Conservation (phyloP, 53 echinoderm and acorn worm genomes). For the Antedon mediterranea region DNA sequence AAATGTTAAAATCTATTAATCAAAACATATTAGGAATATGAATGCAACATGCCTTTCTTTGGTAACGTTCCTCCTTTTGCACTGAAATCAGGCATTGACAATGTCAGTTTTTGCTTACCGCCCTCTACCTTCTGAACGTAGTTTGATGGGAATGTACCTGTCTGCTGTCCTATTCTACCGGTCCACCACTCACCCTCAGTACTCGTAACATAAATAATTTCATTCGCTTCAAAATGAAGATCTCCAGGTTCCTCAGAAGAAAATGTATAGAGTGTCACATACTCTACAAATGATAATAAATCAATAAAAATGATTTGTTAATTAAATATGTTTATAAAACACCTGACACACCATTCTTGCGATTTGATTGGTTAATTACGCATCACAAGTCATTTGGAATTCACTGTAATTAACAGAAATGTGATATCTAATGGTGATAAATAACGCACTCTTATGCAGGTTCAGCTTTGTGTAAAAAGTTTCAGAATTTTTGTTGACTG, state of each 20-base stretch:
- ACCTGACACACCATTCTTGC: too few species aligned
- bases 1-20: too few species aligned
- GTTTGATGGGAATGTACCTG: slow-evolving; percentile 83
- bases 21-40: not conserved
- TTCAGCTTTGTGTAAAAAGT: too few species aligned
- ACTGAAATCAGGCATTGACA: slow-evolving; percentile 1
- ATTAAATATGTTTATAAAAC: too few species aligned
- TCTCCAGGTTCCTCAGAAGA: slow-evolving; percentile 64
- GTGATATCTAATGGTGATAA: too few species aligned
- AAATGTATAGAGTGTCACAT: slow-evolving; percentile 55
- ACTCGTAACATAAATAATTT: slow-evolving; percentile 48
- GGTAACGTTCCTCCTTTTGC: not conserved
- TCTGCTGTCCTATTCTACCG: slow-evolving; percentile 56
- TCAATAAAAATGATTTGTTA: too few species aligned
- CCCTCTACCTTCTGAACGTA: slow-evolving; percentile 28
- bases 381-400: too few species aligned
- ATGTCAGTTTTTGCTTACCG: not conserved
- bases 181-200: slow-evolving; percentile 96
- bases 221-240: slow-evolving; percentile 51
- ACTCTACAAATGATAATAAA: too few species aligned
- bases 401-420: too few species aligned
- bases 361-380: too few species aligned
- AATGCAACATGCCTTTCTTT: slow-evolving; percentile 1
- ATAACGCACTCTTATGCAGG: too few species aligned
- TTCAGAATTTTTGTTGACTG: too few species aligned